A percentile compares a stretch with the other conserved stretches of the same genome.
These are phyloP conservation scores for Cyanocitta stelleri DNA, from an alignment of 2,113 vertebrate species.

Conservation along the genomic window DNA sequence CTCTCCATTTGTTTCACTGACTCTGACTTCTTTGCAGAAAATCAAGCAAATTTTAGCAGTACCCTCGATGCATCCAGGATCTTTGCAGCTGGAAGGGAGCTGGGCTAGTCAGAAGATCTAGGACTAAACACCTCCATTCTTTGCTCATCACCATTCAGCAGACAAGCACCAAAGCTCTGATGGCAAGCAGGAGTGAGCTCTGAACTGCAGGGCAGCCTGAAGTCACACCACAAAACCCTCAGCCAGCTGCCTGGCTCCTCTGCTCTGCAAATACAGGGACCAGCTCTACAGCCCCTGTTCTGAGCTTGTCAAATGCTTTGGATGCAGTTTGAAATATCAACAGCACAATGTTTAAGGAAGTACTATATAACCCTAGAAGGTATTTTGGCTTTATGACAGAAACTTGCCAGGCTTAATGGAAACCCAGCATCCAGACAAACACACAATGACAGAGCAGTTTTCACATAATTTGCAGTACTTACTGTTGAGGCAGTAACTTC, in stretches of 20 bases:
- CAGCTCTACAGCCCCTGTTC: neutral
- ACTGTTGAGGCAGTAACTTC: constrained; percentile 96
- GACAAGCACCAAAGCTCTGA: neutral
- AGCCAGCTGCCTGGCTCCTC: neutral
- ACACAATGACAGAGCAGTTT: neutral
- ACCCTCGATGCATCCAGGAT: neutral
- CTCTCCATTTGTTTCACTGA: neutral
- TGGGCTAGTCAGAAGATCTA: neutral
- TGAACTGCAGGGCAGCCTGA: neutral
- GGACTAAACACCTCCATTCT: neutral
- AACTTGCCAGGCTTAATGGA: neutral
- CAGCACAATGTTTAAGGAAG: neutral
- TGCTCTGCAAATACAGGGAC: neutral
- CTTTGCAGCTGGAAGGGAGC: neutral
- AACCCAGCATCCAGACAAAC: neutral
- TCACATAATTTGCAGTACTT: constrained; percentile 73
- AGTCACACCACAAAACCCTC: neutral
- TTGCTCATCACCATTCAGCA: fast-evolving
- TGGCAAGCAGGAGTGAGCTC: neutral
- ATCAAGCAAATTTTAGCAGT: neutral
- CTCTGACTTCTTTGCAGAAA: neutral
- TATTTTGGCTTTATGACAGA: neutral
- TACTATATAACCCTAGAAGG: neutral
- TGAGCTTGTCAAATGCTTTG: neutral
- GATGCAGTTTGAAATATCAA: neutral